Evolutionary conservation across 2,888 invertebrate species (phyloP).

Genomic region (Pammene aurita): DNA sequence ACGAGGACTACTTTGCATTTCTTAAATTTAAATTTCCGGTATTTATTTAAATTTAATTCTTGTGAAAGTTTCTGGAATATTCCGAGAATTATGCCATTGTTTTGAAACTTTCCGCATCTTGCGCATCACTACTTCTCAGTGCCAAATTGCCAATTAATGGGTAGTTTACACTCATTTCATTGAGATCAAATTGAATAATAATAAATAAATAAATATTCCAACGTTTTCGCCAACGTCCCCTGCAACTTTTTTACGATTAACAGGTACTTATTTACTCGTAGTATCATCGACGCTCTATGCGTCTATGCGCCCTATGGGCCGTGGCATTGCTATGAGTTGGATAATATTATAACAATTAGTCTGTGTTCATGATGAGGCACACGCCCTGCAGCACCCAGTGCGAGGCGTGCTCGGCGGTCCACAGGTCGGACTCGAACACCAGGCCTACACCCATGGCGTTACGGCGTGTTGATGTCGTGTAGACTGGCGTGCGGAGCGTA

Average conservation of each 20-base stretch:
- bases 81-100: too few species aligned
- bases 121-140: not conserved
- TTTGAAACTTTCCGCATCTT: not conserved
- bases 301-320: too few species aligned
- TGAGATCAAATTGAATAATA: slow-evolving; percentile 14
- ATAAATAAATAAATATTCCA: too few species aligned
- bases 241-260: too few species aligned
- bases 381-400: slow-evolving; percentile 96
- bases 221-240: too few species aligned
- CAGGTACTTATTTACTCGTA: too few species aligned
- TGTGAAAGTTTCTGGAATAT: too few species aligned
- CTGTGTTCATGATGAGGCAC: slow-evolving; percentile 93
- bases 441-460: slow-evolving; percentile 96
- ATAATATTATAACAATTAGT: slow-evolving; percentile 65
- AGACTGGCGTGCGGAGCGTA: slow-evolving; percentile 93
- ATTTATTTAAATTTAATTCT: too few species aligned
- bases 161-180: slow-evolving; percentile 1
- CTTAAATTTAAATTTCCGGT: too few species aligned
- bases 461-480: slow-evolving; percentile 92
- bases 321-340: too few species aligned
- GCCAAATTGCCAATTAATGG: not conserved
- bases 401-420: slow-evolving; percentile 91
- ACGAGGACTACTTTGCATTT: too few species aligned
- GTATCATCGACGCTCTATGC: too few species aligned
- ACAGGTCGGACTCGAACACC: slow-evolving; percentile 94